Evolutionary conservation across 2,113 vertebrate species (phyloP), one percentile per base, ranked within the genome.

Genomic region (Ivindomyrus marchei): DNA sequence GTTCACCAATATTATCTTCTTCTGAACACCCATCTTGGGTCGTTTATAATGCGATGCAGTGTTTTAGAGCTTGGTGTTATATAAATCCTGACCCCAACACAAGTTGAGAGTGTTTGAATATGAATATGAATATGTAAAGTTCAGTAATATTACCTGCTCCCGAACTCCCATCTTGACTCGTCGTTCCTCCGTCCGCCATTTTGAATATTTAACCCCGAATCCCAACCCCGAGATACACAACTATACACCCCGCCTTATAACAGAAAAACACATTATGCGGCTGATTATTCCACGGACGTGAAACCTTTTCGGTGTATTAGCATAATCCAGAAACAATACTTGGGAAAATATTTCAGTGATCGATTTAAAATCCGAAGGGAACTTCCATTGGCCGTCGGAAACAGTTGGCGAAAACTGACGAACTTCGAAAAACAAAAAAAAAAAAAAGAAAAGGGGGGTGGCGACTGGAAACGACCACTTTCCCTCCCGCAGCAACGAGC

Each of bases 41-140:
- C 4, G 4, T 19, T 19, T 80, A 80, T 19, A 19, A 39, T 19
- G 36, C 36, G 74, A 19, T 11, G 36, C 36, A 17, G n/a, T 31
- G 3, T 31, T 31, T 13, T n/a, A 7, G 13, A 17, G 5, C 31
- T 80, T 5, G 6, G 74, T 17, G 36, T 15, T 15, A 77, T 39
- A 77, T 39, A 39, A 77, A 13, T 74, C 47, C 77, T 88, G 31
- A 88, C 87, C 47, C 47, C 4, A 85, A 47, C 77, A 39, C n/a
- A 42, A 52, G 90, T 83, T 80, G 66, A 85, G 90, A 92, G 94
- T 86, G 85, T 96, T 97, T 97, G 96, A 97, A 97, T 97, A 97
- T 97, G 96, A 89, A 88, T 96, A 97, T 97, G 96, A 97, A 97
- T 97, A 97, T 97, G 96, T 97, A 97, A 97, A 97, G 96, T 95